Evolutionary conservation across 2,888 invertebrate genomes (phyloP), one percentile per base, ranked within the genome.

Genomic region (Bimastos eiseni): DNA sequence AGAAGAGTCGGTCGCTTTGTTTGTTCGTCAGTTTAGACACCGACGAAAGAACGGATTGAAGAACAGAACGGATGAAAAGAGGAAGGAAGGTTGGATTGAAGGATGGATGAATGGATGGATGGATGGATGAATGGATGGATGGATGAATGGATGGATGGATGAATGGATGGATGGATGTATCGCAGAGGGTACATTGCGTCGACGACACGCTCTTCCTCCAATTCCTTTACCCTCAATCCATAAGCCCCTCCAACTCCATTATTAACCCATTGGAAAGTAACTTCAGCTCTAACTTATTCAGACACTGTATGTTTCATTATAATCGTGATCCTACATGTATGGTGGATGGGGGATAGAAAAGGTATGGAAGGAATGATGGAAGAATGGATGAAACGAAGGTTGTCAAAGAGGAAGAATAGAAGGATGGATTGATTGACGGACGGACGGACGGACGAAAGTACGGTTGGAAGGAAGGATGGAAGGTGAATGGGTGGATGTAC

Each of bases 11-110:
- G n/a, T 86, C 37, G 86, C 86, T 86, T 86, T 36, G 86, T 86
- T 86, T 86, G 86, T 86, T 86, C 86, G 86, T 33, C 86, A 86
- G 36, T 86, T 86, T 86, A 37, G 86, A 34, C 34, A 86, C 36
- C 86, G 86, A 86, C 86, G 34, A 86, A 24, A 11, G 36, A 13
- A n/a, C n/a, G n/a, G n/a, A n/a, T 21, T 33, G 21, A 84, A 30
- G 84, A 36, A 84, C 33, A 34, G 33, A 84, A 6, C 2, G 21
- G 24, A 24, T 21, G 24, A 49, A 24, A 24, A 24, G 24, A 8
- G 30, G 70, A 70, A n/a, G 70, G 70, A 70, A n/a, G 70, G 70
- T 11, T 11, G 70, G 30, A 70, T 17, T 2, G 70, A n/a, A 11
- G n/a, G n/a, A n/a, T 17, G 70, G n/a, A 70, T 17, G 70, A 13